phyloP scores from a whole-genome alignment of 2,113 vertebrate species.

The Thryonomys swinderianus region DNA sequence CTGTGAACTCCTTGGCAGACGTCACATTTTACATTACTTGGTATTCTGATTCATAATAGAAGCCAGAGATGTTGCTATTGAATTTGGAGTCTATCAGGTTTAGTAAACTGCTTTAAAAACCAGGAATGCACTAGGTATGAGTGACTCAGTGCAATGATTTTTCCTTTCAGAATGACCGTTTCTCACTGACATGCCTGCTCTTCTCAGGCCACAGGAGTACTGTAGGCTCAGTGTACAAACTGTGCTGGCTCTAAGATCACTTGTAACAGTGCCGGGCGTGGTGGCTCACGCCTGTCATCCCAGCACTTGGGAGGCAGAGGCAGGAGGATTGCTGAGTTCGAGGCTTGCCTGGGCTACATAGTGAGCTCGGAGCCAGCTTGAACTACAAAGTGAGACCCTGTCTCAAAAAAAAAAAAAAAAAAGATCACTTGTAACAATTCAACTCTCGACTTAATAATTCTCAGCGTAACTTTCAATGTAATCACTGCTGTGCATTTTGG shows the following conservation, averaged over 20 bases:
- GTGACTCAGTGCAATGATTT: background rate
- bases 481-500: background rate
- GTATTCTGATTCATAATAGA: background rate
- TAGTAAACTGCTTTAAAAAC: conserved; percentile 23
- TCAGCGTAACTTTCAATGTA: background rate
- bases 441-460: background rate
- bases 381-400: no score
- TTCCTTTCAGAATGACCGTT: background rate
- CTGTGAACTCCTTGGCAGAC: background rate
- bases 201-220: background rate
- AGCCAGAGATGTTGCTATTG: background rate
- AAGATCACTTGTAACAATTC: no score
- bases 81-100: background rate
- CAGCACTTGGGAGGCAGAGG: no score
- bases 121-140: background rate
- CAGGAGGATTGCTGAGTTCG: no score
- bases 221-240: background rate
- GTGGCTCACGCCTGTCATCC: no score
- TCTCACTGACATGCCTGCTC: background rate
- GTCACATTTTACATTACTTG: background rate
- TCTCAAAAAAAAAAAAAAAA: no score
- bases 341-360: no score
- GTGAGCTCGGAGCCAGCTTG: no score
- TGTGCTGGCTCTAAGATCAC: background rate
- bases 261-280: no score